Base-by-base conservation (phyloP, 2,113 vertebrate genomes). In the Machaerirhynchus nigripectus region DNA sequence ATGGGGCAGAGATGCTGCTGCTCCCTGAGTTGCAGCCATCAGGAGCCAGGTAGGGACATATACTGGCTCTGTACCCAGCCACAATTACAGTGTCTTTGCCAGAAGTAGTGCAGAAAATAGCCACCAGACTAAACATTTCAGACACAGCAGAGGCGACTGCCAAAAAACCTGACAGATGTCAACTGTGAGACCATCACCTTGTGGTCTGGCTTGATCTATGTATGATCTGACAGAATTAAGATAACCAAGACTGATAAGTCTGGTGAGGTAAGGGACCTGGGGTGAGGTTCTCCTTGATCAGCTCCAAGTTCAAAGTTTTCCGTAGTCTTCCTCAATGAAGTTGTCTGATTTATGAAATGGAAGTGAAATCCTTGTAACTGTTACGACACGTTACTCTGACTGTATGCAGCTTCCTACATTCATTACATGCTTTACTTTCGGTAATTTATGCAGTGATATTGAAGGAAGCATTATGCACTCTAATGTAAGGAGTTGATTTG, bases 301-400 rank as follows among this genome's bases (percentile, higher is more conserved):
- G 19, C 20, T 75, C 39, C 17, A 3, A 50, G 60, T 91, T 94
- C 63, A 84, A 91, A 61, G 46, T 56, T 30, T 59, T 69, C n/a
- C 28, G 53, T 23, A 57, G 8, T 52, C 30, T 59, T 80, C 24
- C 5, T 4, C 22, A 37, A 8, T 40, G n/a, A 44, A 80, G 8
- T 42, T 79, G 50, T 52, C 46, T 73, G 40, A 84, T 86, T 90
- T 87, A 76, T 59, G 26, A 78, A 90, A 52, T 46, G 49, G 27
- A 22, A 89, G 13, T 10, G 6, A 85, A 93, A 89, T 44, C n/a
- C 14, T 78, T 84, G 1, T 33, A 77, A 40, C 9, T 44, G 26
- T 39, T 73, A 53, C 0, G 1, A 53, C 0, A 0, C 2, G 1
- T 39, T 86, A 71, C 14, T 79, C 37, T 49, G 42, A 60, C 44